These are phyloP conservation scores for Eristalis arbustorum DNA, from an alignment of 2,888 invertebrate species.

Conservation along the genomic window DNA sequence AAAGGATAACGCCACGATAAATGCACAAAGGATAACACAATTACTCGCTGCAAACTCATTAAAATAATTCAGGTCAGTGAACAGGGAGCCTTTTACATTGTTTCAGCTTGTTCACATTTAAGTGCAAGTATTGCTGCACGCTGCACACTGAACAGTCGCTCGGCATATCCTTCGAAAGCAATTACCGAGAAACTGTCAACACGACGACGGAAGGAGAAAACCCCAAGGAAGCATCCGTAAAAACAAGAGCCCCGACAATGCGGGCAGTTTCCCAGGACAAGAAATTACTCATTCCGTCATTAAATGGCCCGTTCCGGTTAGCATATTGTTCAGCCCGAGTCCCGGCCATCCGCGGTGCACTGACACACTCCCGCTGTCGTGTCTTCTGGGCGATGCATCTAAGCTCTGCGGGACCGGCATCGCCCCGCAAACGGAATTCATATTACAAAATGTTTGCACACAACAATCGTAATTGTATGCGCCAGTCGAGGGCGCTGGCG, in stretches of 20 bases:
- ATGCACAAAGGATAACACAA: constrained; percentile 54
- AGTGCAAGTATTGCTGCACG: constrained; percentile 2
- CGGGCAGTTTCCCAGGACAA: constrained; percentile 2
- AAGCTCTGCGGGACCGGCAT: constrained; percentile 12
- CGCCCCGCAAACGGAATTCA: constrained; percentile 23
- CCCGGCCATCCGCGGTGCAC: not conserved
- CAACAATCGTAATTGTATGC: constrained; percentile 56
- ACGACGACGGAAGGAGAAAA: not conserved
- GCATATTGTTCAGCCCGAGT: not conserved
- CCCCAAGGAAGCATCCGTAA: not conserved
- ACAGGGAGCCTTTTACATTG: constrained; percentile 38
- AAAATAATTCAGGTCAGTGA: constrained; percentile 60
- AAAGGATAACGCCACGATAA: constrained; percentile 27
- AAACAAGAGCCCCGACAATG: not conserved
- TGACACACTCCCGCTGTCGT: constrained; percentile 5
- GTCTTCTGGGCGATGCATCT: constrained; percentile 3
- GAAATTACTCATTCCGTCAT: constrained; percentile 3
- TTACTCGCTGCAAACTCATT: constrained; percentile 49
- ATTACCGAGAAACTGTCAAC: constrained; percentile 26
- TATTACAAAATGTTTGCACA: constrained; percentile 39
- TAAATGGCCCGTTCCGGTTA: constrained; percentile 3
- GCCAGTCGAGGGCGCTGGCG: not conserved
- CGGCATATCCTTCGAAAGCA: constrained; percentile 30
- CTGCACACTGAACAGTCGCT: not conserved
- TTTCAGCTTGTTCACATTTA: constrained; percentile 27